Evolutionary conservation across 2,888 invertebrate species (phyloP).

Genomic region (Xestia c-nigrum): DNA sequence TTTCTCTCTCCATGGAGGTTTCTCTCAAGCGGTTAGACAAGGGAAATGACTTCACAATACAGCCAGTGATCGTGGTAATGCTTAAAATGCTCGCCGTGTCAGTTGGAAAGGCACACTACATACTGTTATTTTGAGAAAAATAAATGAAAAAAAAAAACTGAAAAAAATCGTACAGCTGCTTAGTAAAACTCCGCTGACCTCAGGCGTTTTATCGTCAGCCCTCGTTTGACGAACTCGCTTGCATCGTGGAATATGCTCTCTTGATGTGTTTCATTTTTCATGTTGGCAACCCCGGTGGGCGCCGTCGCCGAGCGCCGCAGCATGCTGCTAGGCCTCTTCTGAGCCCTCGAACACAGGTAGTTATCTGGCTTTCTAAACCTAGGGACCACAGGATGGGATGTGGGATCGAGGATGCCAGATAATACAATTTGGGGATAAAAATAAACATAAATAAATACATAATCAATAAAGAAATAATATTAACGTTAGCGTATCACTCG

Average conservation of each 20-base stretch:
- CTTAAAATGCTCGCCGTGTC: slow-evolving; percentile 83
- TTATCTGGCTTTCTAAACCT: slow-evolving; percentile 90
- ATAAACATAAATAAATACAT: slow-evolving; percentile 84
- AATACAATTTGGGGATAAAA: slow-evolving; percentile 79
- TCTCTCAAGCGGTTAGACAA: slow-evolving; percentile 72
- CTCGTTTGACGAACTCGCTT: slow-evolving; percentile 88
- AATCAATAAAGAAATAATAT: slow-evolving; percentile 73
- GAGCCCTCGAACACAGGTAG: slow-evolving; percentile 85
- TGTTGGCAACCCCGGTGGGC: slow-evolving; percentile 82
- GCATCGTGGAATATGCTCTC: slow-evolving; percentile 88
- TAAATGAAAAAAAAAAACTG: slow-evolving; percentile 62
- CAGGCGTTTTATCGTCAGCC: slow-evolving; percentile 89
- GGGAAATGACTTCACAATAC: slow-evolving; percentile 67
- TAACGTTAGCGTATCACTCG: slow-evolving; percentile 74
- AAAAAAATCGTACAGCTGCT: slow-evolving; percentile 85
- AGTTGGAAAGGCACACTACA: slow-evolving; percentile 88
- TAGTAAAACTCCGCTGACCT: slow-evolving; percentile 89
- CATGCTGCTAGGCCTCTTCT: slow-evolving; percentile 79
- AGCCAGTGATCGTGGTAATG: slow-evolving; percentile 77
- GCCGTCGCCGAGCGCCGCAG: slow-evolving; percentile 87
- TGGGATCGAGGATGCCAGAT: slow-evolving; percentile 76
- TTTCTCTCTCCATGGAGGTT: slow-evolving; percentile 56
- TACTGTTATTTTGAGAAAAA: slow-evolving; percentile 78
- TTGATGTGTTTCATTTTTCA: slow-evolving; percentile 81
- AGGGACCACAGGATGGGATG: slow-evolving; percentile 77